Evolutionary conservation across 2,797 vertebrate genomes (phyloP), one percentile per base, ranked within the genome.

Genomic region (Geotrypetes seraphini): DNA sequence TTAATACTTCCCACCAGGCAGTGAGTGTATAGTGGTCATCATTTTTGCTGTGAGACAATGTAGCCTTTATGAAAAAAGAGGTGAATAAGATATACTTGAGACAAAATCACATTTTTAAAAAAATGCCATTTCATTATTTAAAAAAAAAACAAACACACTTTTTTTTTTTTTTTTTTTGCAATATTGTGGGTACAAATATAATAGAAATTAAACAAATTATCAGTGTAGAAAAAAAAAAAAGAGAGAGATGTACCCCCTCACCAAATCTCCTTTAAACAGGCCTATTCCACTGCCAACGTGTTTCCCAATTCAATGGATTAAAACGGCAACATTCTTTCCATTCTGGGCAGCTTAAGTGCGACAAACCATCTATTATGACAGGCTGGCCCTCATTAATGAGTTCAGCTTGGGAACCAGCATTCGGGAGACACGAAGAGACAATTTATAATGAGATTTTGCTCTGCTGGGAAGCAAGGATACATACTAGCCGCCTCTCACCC

Each of bases 21-120:
- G 64, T 53, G n/a, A n/a, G n/a, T n/a, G 44, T 20, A 21, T 37
- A 57, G 49, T 60, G 50, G 50, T 65, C 49, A 81, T 76, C 66
- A 77, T 56, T 66, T 70, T 57, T 80, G 53, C 69, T 71, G 26
- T 69, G 61, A 79, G 84, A 83, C 62, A 84, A 78, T 75, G 59
- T 63, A 66, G 63, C 33, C 59, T 84, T 82, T 78, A 70, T 74
- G 50, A 79, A 60, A 56, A 50, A 72, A 60, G 57, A 57, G 70
- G 43, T 71, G 75, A 75, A 81, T 60, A 72, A 66, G 85, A 73
- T 60, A 50, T 58, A 63, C 35, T 71, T 71, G 54, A 47, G 22
- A 10, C 36, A 42, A 50, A 7, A n/a, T 46, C n/a, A n/a, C n/a
- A n/a, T n/a, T n/a, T n/a, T n/a, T n/a, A n/a, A n/a, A n/a, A n/a